Evolutionary conservation across 2,113 vertebrate genomes (phyloP), one percentile per base, ranked within the genome.

Genomic region (Cebus imitator): DNA sequence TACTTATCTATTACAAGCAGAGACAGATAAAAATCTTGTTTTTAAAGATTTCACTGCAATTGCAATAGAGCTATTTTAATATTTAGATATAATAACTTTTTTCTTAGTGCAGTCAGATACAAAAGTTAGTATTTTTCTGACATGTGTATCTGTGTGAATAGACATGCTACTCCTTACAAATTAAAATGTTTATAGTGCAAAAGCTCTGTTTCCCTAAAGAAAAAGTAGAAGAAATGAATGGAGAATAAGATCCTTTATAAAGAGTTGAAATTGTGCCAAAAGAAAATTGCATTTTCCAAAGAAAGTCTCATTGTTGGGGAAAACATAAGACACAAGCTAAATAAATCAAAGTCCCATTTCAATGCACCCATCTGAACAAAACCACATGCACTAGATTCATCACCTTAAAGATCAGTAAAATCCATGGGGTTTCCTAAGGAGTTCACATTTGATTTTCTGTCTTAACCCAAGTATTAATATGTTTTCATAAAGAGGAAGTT

Each of bases 261-360:
- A 84, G 79, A 87, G 20, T 0, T 97, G 83, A 93, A 97, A 88
- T 61, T 94, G 18, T 89, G 83, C 97, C 91, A 95, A 97, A 95
- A 92, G 58, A 52, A 97, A 98, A 93, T 94, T 97, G 82, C 55
- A 66, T 95, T 96, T 98, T 95, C 55, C 18, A 91, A 96, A 95
- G 68, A 61, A 93, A 52, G 10, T 94, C 61, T 96, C 3, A 0
- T 78, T 97, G 66, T 90, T 95, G 76, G 75, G 37, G 45, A 87
- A 95, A 93, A 91, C 37, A 92, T 21, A 94, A 93, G 91, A 70
- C 78, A 84, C 6, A 30, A 37, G 50, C 86, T 95, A 94, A 95
- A 96, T 94, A 94, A 95, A 92, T 97, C 96, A 93, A 95, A 94
- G 86, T 94, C 58, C 80, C 68, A 61, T 92, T 97, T 93, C 91